These are phyloP conservation scores for Hirtodrosophila duncani DNA, from an alignment of 2,888 invertebrate genomes.

Conservation along the genomic window DNA sequence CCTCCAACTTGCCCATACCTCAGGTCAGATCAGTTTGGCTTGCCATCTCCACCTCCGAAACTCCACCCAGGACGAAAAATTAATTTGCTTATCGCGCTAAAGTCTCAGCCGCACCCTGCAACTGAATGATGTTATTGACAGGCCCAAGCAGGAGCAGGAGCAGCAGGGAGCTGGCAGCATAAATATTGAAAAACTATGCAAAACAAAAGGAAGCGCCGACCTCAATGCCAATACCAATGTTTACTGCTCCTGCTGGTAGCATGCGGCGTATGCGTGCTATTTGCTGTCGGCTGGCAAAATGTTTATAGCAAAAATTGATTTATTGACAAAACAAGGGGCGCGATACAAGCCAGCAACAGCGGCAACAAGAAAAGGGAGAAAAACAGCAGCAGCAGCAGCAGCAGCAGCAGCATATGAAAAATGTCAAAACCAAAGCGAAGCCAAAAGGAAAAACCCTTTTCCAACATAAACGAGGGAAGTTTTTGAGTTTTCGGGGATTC, in stretches of 20 bases:
- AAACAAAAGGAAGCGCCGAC: conserved; percentile 35
- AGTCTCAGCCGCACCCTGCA: conserved; percentile 62
- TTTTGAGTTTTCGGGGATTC: too few species aligned
- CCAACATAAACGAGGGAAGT: too few species aligned
- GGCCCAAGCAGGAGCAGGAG: conserved; percentile 21
- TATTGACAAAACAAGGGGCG: conserved; percentile 69
- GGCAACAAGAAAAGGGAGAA: background rate
- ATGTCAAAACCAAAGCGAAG: conserved; percentile 29
- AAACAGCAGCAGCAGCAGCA: conserved; percentile 1
- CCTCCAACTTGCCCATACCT: background rate
- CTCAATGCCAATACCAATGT: conserved; percentile 1
- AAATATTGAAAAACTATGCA: conserved; percentile 46
- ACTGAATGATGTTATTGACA: conserved; percentile 66
- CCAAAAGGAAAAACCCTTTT: conserved; percentile 46
- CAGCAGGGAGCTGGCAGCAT: conserved; percentile 6
- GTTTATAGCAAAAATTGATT: conserved; percentile 71
- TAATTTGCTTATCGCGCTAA: conserved; percentile 73
- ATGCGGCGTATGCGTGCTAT: conserved; percentile 68
- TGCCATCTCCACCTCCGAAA: conserved; percentile 11
- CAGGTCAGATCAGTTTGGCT: background rate
- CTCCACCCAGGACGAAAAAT: too few species aligned
- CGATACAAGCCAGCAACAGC: conserved; percentile 29
- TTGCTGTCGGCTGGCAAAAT: conserved; percentile 35
- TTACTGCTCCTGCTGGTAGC: conserved; percentile 22
- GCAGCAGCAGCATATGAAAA: conserved; percentile 26